These are phyloP conservation scores for Abrostola triplasia DNA, from an alignment of 2,888 invertebrate species.

Conservation along the genomic window DNA sequence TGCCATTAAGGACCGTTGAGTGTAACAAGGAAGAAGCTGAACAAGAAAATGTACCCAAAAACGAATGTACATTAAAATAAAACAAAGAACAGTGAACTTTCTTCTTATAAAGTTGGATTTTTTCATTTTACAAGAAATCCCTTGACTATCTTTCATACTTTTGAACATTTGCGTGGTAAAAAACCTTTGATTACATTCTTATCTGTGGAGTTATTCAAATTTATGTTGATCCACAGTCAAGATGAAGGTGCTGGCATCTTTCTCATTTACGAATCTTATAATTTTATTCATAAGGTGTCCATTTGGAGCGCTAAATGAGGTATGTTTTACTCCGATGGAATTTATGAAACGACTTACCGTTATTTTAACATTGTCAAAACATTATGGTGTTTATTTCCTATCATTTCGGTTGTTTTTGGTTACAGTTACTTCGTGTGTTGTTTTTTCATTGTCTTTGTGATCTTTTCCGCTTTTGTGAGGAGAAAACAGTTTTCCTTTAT, in stretches of 20 bases:
- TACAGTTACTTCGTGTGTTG: neutral
- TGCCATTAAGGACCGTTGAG: too few relatives aligned
- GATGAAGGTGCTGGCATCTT: conserved; percentile 52
- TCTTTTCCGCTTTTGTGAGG: too few relatives aligned
- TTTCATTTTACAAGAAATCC: conserved; percentile 12
- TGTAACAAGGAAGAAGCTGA: too few relatives aligned
- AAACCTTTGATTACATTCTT: conserved; percentile 59
- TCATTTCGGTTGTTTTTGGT: neutral
- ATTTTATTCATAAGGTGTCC: conserved; percentile 63
- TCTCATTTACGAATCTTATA: conserved; percentile 59
- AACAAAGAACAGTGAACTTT: conserved; percentile 8
- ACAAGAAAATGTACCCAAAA: too few relatives aligned
- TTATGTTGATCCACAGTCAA: conserved; percentile 62
- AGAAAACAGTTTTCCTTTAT: too few relatives aligned
- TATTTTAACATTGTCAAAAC: conserved; percentile 20
- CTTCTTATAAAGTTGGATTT: conserved; percentile 5
- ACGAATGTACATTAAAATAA: neutral
- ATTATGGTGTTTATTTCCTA: conserved; percentile 11
- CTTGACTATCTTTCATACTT: conserved; percentile 35
- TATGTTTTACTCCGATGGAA: conserved; percentile 35
- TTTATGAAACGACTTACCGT: conserved; percentile 26
- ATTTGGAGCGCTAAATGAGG: conserved; percentile 48
- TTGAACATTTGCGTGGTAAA: conserved; percentile 31
- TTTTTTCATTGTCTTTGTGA: too few relatives aligned
- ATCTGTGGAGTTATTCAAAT: conserved; percentile 63